Base-by-base conservation (phyloP, 2,888 invertebrate genomes). In the Acanthosepion esculentum region DNA sequence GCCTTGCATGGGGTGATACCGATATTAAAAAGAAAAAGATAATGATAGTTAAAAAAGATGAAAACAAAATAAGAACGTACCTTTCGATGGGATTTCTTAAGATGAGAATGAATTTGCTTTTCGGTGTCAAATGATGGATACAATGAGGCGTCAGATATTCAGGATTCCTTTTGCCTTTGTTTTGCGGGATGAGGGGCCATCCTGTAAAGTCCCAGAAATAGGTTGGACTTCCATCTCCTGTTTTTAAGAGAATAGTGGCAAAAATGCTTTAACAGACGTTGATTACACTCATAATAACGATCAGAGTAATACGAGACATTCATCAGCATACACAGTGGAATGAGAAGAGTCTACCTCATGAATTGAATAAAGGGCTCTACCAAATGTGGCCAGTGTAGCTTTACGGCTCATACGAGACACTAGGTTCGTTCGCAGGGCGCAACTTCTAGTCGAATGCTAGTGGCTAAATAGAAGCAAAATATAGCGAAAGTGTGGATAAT, bases 121-220 rank as follows among this genome's bases (percentile, higher is more conserved):
- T 41, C 26, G 94, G 94, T 48, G 94, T 94, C 94, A 94, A 55
- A 48, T 94, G 94, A 29, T 48, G 33, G 10, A 94, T 94, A 29
- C 94, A 94, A 48, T 94, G 94, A 20, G 94, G 94, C 5, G 94
- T 94, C 0, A 64, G 48, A 48, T 64, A 20, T 48, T 7, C 12
- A 15, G 94, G 94, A 18, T 41, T 7, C 29, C 64, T 94, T 10
- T 95, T 94, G 0, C 95, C 95, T 6, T 95, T 94, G 94, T 97
- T 97, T 95, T 97, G 97, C 7, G 96, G 95, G 50, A 97, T 96
- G 41, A 95, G 94, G 0, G 95, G 94, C 96, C 97, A 96, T 12
- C 96, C 96, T 20, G 96, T 95, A 93, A 96, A 96, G 64, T 97
- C 97, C 97, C 97, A 97, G 94, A 96, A 95, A 94, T 96, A 96